A percentile compares a stretch with the other conserved stretches of the same genome.
Evolutionary conservation across 92 coral and sea anemone species (phyloP).

Genomic region (Chrysogorgia sp.): DNA sequence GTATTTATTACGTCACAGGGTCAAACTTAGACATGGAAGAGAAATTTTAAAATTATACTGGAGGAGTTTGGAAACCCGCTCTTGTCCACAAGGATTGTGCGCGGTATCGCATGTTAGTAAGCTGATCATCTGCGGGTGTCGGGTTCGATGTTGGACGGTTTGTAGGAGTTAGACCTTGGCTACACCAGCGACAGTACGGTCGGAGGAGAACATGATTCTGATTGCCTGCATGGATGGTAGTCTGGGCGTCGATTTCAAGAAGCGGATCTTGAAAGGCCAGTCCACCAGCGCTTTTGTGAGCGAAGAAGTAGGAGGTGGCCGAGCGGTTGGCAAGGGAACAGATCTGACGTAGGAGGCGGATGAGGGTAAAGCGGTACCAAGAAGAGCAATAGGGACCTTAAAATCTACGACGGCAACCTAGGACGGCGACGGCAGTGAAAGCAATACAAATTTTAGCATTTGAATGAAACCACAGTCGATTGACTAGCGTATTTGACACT

Average conservation of each 20-base stretch:
- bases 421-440: no score
- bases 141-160: not conserved
- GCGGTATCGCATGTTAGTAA: not conserved
- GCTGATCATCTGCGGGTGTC: not conserved
- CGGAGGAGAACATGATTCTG: not conserved
- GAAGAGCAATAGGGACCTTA: no score
- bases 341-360: not conserved
- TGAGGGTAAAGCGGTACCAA: not conserved
- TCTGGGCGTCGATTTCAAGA: not conserved
- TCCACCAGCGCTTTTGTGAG: not conserved
- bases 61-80: no score
- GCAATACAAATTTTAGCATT: no score
- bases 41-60: no score
- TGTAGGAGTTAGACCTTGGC: not conserved
- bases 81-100: not conserved
- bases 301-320: not conserved
- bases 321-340: not conserved
- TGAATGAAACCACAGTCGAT: no score
- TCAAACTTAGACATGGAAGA: no score
- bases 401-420: no score
- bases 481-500: no score
- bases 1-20: no score
- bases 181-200: not conserved
- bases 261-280: not conserved
- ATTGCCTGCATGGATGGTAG: not conserved